These are phyloP conservation scores for Falco cherrug DNA, from an alignment of 2,797 vertebrate genomes.

Conservation along the genomic window DNA sequence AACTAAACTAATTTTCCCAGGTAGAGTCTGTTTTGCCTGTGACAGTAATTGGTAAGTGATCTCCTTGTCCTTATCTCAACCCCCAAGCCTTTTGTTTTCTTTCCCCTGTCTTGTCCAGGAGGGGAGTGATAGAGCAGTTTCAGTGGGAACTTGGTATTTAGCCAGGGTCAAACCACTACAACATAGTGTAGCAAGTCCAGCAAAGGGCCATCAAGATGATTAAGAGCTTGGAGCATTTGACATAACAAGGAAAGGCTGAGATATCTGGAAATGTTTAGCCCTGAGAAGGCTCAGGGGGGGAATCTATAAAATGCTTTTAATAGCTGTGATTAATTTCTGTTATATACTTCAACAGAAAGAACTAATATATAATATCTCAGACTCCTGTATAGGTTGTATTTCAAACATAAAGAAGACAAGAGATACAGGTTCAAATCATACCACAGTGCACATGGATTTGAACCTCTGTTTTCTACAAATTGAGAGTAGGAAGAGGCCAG, in stretches of 20 bases:
- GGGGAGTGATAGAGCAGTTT: no score
- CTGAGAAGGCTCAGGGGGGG: not conserved
- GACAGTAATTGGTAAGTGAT: no score
- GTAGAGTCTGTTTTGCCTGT: no score
- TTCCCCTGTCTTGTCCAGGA: no score
- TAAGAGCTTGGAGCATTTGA: not conserved
- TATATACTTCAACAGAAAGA: not conserved
- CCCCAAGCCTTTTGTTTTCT: no score
- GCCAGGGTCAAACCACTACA: no score
- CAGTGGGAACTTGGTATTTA: no score
- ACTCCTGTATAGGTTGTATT: not conserved
- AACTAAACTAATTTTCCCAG: no score
- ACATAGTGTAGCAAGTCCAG: not conserved
- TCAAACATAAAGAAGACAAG: not conserved
- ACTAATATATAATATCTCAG: not conserved
- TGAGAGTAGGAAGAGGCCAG: not conserved
- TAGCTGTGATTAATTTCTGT: not conserved
- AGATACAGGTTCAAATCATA: not conserved
- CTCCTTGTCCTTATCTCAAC: no score
- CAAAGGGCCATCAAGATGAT: not conserved
- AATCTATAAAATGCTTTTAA: not conserved
- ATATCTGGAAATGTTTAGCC: not conserved
- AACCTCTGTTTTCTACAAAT: not conserved
- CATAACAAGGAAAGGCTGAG: not conserved
- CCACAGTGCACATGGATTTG: not conserved